These are phyloP conservation scores for Condylostylus longicornis DNA, from an alignment of 1,140 invertebrate genomes.

Conservation along the genomic window DNA sequence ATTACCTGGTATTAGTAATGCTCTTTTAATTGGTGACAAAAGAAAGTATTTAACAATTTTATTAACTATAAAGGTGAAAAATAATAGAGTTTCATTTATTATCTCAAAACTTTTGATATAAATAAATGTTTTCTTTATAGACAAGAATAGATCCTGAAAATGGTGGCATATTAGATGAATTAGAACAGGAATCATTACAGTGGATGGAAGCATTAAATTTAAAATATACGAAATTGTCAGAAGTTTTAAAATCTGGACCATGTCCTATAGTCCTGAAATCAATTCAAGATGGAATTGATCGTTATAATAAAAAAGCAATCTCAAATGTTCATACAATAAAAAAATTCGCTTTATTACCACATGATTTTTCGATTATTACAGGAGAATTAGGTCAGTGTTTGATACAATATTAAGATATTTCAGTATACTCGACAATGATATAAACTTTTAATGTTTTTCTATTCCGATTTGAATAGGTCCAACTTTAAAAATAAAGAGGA, in stretches of 20 bases:
- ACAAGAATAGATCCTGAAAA: conserved; percentile 39
- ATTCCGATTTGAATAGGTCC: no score
- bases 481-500: conserved; percentile 68
- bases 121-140: no score
- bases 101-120: conserved; percentile 3
- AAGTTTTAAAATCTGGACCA: conserved; percentile 46
- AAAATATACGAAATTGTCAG: conserved; percentile 48
- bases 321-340: conserved; percentile 80
- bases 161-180: conserved; percentile 49
- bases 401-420: no score
- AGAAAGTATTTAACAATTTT: conserved; percentile 73
- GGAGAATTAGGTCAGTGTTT: conserved; percentile 66
- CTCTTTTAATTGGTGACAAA: conserved; percentile 72
- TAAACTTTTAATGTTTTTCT: no score
- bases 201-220: conserved; percentile 58
- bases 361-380: conserved; percentile 70
- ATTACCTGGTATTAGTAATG: conserved; percentile 63
- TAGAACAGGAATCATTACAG: conserved; percentile 45
- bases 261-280: conserved; percentile 42
- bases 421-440: no score
- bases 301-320: conserved; percentile 59
- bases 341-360: conserved; percentile 72
- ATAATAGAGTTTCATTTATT: no score
- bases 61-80: conserved; percentile 75
- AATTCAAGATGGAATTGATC: conserved; percentile 59